Percentiles rank a stretch among this genome's conserved stretches.
Evolutionary conservation across 2,888 invertebrate species (phyloP).

Genomic region (Lottia scabra): DNA sequence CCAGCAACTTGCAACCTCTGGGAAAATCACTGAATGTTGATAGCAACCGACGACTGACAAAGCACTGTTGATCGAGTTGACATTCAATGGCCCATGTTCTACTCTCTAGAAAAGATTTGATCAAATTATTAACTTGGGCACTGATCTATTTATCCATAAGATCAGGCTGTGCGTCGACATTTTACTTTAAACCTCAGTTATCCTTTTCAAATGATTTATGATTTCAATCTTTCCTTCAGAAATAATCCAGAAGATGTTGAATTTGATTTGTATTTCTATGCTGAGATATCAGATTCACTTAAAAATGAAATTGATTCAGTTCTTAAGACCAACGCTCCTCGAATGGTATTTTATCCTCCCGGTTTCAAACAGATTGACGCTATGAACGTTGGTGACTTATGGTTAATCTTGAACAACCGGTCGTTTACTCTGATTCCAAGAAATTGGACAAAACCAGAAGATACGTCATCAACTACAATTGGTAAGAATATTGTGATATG

Average conservation of each 20-base stretch:
- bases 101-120: no score
- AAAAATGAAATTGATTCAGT: slow-evolving; percentile 5
- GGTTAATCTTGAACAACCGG: not conserved
- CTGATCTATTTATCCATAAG: no score
- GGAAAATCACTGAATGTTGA: no score
- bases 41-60: no score
- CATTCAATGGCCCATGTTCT: no score
- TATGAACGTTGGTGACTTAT: not conserved
- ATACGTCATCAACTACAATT: not conserved
- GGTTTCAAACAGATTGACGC: not conserved
- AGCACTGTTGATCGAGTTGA: no score
- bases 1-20: no score
- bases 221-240: not conserved
- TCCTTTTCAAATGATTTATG: not conserved
- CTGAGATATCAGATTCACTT: slow-evolving; percentile 5
- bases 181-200: no score
- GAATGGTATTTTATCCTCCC: not conserved
- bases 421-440: not conserved
- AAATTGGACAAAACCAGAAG: not conserved
- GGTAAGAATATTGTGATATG: no score
- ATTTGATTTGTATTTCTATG: slow-evolving; percentile 8
- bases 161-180: no score
- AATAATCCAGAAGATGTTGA: not conserved
- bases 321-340: not conserved
- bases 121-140: no score